A percentile compares a stretch with the other conserved stretches of the same genome.
These are phyloP conservation scores for Lepisosteus osseus DNA, from an alignment of 2,113 vertebrate species.

Conservation along the genomic window DNA sequence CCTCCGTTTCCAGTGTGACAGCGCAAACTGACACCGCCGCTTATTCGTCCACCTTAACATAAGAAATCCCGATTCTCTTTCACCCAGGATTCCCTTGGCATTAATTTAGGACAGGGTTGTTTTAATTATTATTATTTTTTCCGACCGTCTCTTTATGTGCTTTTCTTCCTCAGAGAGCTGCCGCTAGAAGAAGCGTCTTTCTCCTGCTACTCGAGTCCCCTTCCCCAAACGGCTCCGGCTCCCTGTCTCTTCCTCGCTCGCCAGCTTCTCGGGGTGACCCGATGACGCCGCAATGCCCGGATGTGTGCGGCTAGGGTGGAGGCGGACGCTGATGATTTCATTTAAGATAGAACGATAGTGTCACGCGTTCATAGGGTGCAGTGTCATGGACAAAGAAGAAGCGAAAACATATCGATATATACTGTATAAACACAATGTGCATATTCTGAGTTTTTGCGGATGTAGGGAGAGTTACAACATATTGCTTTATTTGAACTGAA, in stretches of 20 bases:
- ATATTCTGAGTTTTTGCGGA: too few species aligned
- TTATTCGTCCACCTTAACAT: constrained; percentile 2
- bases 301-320: constrained; percentile 8
- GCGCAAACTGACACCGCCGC: constrained; percentile 16
- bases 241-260: constrained; percentile 14
- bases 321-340: not conserved
- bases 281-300: constrained; percentile 18
- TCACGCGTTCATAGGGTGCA: too few species aligned
- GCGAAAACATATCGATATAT: too few species aligned
- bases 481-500: too few species aligned
- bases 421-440: too few species aligned
- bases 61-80: not conserved
- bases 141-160: too few species aligned
- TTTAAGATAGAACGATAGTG: too few species aligned
- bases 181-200: not conserved
- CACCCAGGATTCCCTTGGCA: not conserved
- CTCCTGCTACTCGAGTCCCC: not conserved
- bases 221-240: not conserved
- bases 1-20: constrained; percentile 20
- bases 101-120: too few species aligned
- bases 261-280: constrained; percentile 18
- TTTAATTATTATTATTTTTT: too few species aligned
- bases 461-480: too few species aligned
- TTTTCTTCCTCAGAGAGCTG: not conserved
- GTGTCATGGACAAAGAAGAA: too few species aligned